Evolutionary conservation across 2,113 vertebrate genomes (phyloP).

Genomic region (Chaetodon trifascialis): DNA sequence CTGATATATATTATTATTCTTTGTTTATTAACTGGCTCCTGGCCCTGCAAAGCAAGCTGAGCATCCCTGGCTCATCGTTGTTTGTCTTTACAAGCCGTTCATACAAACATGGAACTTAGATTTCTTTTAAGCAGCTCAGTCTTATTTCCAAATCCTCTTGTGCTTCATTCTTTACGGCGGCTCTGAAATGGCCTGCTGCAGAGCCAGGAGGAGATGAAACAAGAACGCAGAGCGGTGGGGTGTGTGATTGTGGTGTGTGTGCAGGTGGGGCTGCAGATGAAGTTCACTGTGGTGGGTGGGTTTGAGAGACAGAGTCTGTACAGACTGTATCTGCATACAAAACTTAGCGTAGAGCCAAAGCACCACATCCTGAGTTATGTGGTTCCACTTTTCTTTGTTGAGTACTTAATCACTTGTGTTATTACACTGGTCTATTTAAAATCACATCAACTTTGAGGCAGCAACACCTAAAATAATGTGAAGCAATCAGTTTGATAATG

Average conservation of each 20-base stretch:
- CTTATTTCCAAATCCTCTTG: not conserved
- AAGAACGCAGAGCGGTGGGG: slow-evolving; percentile 1
- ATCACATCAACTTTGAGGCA: not conserved
- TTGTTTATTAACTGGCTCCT: too few species aligned
- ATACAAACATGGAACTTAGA: too few species aligned
- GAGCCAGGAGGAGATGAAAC: not conserved
- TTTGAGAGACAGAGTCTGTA: not conserved
- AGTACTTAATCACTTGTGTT: not conserved
- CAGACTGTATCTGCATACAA: not conserved
- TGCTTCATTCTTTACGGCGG: not conserved
- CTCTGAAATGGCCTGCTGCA: not conserved
- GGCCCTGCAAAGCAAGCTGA: too few species aligned
- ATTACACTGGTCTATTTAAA: not conserved
- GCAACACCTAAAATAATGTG: not conserved
- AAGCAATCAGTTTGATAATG: not conserved
- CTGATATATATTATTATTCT: too few species aligned
- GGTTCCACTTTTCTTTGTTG: not conserved
- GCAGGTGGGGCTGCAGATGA: not conserved
- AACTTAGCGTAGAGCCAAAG: not conserved
- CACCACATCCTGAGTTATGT: not conserved
- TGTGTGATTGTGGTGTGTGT: slow-evolving; percentile 19
- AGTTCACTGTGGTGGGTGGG: not conserved
- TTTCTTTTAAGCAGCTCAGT: not conserved
- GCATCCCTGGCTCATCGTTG: too few species aligned
- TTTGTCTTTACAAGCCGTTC: too few species aligned